Evolutionary conservation across 2,113 vertebrate genomes (phyloP).

Genomic region (Hemiscyllium ocellatum): DNA sequence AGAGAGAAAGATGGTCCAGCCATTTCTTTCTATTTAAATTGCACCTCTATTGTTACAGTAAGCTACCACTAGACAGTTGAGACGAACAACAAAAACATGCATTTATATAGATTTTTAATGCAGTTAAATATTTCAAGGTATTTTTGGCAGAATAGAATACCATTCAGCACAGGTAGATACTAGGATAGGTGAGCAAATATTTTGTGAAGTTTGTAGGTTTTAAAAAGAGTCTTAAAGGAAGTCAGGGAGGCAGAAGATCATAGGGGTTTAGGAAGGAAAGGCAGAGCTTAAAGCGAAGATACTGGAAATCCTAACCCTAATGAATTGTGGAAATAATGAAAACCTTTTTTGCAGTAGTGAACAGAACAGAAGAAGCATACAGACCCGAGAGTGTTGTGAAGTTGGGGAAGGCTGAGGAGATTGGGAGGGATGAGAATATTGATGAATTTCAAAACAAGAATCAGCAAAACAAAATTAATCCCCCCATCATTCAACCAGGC

Average conservation of each 20-base stretch:
- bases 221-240: background rate
- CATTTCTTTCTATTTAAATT: background rate
- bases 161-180: background rate
- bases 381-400: background rate
- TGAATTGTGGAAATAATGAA: background rate
- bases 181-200: background rate
- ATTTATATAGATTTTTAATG: background rate
- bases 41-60: background rate
- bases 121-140: background rate
- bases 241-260: background rate
- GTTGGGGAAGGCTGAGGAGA: background rate
- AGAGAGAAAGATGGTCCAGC: background rate
- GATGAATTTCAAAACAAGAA: background rate
- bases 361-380: background rate
- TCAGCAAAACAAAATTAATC: background rate
- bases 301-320: background rate
- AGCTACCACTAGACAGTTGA: background rate
- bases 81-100: background rate
- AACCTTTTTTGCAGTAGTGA: background rate
- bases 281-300: background rate
- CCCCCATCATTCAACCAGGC: too few relatives aligned
- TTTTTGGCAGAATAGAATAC: background rate
- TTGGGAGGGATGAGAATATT: background rate
- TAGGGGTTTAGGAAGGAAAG: background rate
- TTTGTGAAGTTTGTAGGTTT: background rate